Evolutionary conservation across 2,797 vertebrate species (phyloP).

Genomic region (Pteropus rufus): DNA sequence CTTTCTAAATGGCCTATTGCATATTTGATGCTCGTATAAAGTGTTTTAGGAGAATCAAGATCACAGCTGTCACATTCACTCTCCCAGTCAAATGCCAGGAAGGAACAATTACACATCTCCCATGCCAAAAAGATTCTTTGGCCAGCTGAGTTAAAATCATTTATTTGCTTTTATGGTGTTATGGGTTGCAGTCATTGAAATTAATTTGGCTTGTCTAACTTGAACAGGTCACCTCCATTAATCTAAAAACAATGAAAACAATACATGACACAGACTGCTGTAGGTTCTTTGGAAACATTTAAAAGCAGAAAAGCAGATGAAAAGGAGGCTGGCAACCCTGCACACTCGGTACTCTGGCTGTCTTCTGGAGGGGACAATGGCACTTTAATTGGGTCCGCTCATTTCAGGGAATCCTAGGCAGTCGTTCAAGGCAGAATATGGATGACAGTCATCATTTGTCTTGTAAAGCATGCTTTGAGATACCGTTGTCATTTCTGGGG

Average conservation of each 20-base stretch:
- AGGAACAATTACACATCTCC: neutral
- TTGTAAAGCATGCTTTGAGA: neutral
- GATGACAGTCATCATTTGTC: neutral
- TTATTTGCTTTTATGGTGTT: slow-evolving; percentile 3
- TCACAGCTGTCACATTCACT: neutral
- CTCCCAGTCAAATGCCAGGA: neutral
- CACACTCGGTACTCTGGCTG: neutral
- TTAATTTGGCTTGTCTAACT: slow-evolving; percentile 39
- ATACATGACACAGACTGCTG: neutral
- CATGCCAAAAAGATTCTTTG: neutral
- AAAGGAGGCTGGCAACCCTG: neutral
- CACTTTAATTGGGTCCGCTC: neutral
- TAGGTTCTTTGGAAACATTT: neutral
- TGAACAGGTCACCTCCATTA: neutral
- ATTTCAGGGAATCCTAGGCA: neutral
- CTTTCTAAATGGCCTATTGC: neutral
- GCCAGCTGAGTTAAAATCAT: neutral
- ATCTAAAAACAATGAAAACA: neutral
- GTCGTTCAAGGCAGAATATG: neutral
- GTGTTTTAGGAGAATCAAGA: neutral
- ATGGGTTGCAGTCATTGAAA: slow-evolving; percentile 5
- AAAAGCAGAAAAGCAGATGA: slow-evolving; percentile 13
- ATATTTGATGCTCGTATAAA: neutral
- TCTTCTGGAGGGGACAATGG: neutral
- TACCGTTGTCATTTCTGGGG: neutral